Conservation (phyloP, 2,113 vertebrate species). For the Eublepharis macularius region DNA sequence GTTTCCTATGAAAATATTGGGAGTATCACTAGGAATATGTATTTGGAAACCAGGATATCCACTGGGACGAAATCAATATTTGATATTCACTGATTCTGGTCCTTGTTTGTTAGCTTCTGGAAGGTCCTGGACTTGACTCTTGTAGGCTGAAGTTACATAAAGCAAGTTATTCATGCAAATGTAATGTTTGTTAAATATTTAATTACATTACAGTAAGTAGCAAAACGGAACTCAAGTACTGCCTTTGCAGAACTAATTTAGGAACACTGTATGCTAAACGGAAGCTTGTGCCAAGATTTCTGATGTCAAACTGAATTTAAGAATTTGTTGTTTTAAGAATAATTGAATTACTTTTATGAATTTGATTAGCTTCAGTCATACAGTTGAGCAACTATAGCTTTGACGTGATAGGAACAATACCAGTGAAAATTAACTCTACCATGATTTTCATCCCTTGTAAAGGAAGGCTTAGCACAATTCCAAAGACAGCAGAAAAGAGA, state of each 20-base stretch:
- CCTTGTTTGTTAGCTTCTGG: neutral
- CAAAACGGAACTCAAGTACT: neutral
- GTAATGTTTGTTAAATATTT: neutral
- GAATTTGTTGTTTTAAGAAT: neutral
- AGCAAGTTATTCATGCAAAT: neutral
- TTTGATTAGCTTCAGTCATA: neutral
- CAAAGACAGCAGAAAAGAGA: neutral
- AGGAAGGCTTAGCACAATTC: neutral
- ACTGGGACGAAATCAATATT: neutral
- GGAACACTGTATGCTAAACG: neutral
- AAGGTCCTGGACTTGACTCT: neutral
- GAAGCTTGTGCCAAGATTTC: neutral
- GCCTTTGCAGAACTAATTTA: constrained; percentile 1
- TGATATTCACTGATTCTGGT: neutral
- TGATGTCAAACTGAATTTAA: constrained; percentile 1
- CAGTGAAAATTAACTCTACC: neutral
- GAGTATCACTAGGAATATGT: neutral
- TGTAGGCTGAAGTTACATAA: too few species aligned
- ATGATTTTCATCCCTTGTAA: neutral
- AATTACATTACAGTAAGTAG: neutral
- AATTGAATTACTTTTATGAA: constrained; percentile 1
- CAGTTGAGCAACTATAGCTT: neutral
- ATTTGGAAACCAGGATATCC: neutral
- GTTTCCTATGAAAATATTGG: neutral
- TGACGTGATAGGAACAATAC: neutral